phyloP scores from a whole-genome alignment of 2,888 invertebrate species.

The Sphaerophoria taeniata region DNA sequence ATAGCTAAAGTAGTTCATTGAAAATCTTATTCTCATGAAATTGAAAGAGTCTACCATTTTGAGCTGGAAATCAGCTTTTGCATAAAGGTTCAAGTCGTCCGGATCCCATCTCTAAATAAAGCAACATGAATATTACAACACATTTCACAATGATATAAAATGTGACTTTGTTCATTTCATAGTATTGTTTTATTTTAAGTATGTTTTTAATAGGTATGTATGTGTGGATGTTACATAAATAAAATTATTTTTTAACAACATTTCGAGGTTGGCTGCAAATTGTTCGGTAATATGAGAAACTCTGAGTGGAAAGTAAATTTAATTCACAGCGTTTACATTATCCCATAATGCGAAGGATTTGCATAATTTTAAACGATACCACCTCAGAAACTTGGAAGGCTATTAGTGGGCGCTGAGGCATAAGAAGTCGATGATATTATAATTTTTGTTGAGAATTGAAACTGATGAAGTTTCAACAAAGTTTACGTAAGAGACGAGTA shows the following conservation, averaged over 20 bases:
- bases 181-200: background rate
- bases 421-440: background rate
- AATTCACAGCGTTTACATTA: constrained; percentile 20
- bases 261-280: background rate
- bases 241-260: background rate
- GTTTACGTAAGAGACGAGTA: background rate
- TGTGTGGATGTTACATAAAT: background rate
- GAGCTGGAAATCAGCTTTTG: no score
- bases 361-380: constrained; percentile 29
- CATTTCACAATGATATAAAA: no score
- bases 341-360: constrained; percentile 30
- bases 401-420: constrained; percentile 3
- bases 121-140: no score
- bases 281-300: constrained; percentile 15
- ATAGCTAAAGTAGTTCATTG: no score
- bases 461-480: background rate
- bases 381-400: constrained; percentile 5
- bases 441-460: background rate
- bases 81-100: no score
- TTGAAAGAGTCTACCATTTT: no score
- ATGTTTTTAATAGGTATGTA: no score
- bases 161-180: no score
- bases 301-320: constrained; percentile 10
- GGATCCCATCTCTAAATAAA: no score
- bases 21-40: no score